A percentile compares a stretch with the other conserved stretches of the same genome.
Conservation (phyloP, 2,888 invertebrate species). For the Leuctra nigra region DNA sequence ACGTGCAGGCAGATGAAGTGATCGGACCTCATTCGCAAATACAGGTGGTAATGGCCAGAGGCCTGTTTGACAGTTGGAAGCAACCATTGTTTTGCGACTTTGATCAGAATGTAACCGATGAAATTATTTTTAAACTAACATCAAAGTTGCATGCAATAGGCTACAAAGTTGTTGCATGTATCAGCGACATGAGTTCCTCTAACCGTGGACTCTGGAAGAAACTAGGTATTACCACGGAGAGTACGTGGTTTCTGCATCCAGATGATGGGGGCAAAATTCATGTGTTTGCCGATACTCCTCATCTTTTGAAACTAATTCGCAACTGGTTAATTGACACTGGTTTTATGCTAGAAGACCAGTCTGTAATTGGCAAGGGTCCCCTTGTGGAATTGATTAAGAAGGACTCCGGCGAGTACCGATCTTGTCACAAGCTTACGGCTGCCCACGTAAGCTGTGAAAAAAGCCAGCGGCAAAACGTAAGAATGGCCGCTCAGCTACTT, state of each 20-base stretch:
- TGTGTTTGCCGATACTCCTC: slow-evolving; percentile 33
- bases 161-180: slow-evolving; percentile 33
- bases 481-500: slow-evolving; percentile 32
- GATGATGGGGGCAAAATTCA: slow-evolving; percentile 29
- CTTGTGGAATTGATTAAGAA: neutral
- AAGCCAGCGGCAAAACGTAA: slow-evolving; percentile 4
- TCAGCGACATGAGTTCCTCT: slow-evolving; percentile 30
- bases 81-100: slow-evolving; percentile 32
- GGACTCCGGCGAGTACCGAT: neutral
- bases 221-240: slow-evolving; percentile 29
- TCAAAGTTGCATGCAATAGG: slow-evolving; percentile 27
- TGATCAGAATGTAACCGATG: slow-evolving; percentile 33
- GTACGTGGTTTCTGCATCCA: slow-evolving; percentile 31
- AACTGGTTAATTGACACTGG: slow-evolving; percentile 33
- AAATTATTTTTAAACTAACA: slow-evolving; percentile 29
- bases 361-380: neutral
- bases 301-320: slow-evolving; percentile 31
- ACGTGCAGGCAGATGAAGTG: slow-evolving; percentile 2
- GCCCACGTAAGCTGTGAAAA: neutral
- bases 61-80: slow-evolving; percentile 31
- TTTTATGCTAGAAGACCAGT: slow-evolving; percentile 21
- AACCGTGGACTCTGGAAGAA: slow-evolving; percentile 33
- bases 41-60: slow-evolving; percentile 32
- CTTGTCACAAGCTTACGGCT: neutral
- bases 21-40: slow-evolving; percentile 23